Conservation (phyloP, 2,797 vertebrate species). For the Sparus aurata region DNA sequence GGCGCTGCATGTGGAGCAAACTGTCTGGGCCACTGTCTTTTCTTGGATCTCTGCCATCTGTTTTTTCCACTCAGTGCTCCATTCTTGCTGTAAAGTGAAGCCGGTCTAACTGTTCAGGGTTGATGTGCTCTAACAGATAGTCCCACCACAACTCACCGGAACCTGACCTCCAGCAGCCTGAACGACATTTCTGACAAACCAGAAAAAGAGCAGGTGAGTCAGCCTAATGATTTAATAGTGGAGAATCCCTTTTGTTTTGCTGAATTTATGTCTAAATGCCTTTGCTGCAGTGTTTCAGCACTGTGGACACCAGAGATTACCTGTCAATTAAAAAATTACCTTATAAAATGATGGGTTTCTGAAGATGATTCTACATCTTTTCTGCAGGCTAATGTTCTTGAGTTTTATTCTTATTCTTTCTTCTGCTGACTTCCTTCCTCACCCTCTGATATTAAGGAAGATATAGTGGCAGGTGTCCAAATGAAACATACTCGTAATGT, state of each 20-base stretch:
- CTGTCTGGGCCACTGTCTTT: slow-evolving; percentile 63
- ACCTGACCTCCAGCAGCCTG: slow-evolving; percentile 93
- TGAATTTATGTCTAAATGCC: neutral
- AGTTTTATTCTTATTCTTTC: too few relatives aligned
- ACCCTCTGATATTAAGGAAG: too few relatives aligned
- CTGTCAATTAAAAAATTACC: neutral
- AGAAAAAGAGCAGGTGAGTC: slow-evolving; percentile 96
- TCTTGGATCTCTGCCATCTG: slow-evolving; percentile 49
- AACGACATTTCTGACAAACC: slow-evolving; percentile 98
- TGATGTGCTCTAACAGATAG: slow-evolving; percentile 87
- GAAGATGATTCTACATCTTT: neutral
- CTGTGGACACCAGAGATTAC: neutral
- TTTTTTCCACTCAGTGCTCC: slow-evolving; percentile 8
- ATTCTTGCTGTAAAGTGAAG: neutral
- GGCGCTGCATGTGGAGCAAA: slow-evolving; percentile 58
- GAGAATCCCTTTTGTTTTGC: neutral
- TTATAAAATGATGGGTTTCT: neutral
- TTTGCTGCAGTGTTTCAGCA: neutral
- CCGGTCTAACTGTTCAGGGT: slow-evolving; percentile 34
- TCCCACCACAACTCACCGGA: slow-evolving; percentile 91
- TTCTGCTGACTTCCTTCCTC: too few relatives aligned
- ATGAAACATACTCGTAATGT: too few relatives aligned
- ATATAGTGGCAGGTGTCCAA: too few relatives aligned
- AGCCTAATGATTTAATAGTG: neutral
- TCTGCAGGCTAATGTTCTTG: too few relatives aligned